A percentile compares a stretch with the other conserved stretches of the same genome.
These are phyloP conservation scores for Ifrita kowaldi DNA, from an alignment of 2,113 vertebrate species.

Conservation along the genomic window DNA sequence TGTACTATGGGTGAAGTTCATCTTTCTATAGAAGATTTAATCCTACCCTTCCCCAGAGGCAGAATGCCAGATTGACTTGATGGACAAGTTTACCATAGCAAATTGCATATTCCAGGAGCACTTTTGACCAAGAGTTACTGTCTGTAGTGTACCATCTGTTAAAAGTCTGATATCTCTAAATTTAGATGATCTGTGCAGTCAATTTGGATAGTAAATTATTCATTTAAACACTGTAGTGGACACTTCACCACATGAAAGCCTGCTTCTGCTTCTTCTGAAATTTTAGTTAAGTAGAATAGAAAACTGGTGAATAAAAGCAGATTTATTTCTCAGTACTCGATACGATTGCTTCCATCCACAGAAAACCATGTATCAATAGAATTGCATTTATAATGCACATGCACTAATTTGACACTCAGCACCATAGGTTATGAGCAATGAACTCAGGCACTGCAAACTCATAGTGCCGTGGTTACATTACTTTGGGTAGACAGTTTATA, in stretches of 20 bases:
- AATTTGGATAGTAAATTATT: constrained; percentile 47
- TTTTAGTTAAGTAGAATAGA: not conserved
- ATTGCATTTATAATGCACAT: not conserved
- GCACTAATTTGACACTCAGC: not conserved
- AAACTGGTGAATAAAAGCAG: not conserved
- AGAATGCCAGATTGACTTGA: constrained; percentile 41
- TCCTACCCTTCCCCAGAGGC: constrained; percentile 13
- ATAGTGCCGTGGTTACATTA: not conserved
- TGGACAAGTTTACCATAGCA: constrained; percentile 40
- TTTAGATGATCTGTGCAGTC: constrained; percentile 25
- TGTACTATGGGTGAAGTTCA: constrained; percentile 11
- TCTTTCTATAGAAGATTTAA: constrained; percentile 10
- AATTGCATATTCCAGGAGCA: constrained; percentile 30
- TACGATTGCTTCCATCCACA: not conserved
- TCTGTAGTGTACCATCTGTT: constrained; percentile 42
- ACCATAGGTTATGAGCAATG: not conserved
- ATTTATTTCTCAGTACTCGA: not conserved
- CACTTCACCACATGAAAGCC: constrained; percentile 19
- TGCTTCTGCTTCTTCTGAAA: not conserved
- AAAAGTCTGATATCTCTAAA: constrained; percentile 43
- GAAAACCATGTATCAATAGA: not conserved
- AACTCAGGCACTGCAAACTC: not conserved
- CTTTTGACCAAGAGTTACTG: constrained; percentile 38
- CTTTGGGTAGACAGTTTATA: not conserved
- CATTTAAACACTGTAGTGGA: constrained; percentile 30